Percentiles rank a stretch among this genome's conserved stretches.
Evolutionary conservation across 2,113 vertebrate genomes (phyloP).

Genomic region (Axis porcinus): DNA sequence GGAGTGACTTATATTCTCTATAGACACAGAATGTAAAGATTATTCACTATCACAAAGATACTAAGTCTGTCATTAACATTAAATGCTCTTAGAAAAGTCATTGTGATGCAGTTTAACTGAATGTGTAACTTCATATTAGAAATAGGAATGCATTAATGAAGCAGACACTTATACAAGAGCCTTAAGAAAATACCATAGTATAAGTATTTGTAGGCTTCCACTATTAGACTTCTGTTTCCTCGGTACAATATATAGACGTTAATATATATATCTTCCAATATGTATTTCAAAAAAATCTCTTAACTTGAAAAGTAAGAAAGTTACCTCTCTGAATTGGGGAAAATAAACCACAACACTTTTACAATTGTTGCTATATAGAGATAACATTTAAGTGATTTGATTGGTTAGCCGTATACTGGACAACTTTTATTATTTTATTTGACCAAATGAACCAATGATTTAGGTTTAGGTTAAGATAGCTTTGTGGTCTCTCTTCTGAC

Average conservation of each 20-base stretch:
- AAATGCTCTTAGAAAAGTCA: neutral
- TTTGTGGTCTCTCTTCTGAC: neutral
- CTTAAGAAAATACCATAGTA: neutral
- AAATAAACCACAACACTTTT: neutral
- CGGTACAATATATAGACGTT: neutral
- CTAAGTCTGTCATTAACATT: neutral
- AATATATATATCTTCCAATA: neutral
- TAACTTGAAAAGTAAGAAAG: neutral
- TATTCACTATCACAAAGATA: neutral
- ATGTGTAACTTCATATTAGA: conserved; percentile 7
- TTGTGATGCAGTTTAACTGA: neutral
- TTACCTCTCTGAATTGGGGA: neutral
- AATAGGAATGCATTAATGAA: neutral
- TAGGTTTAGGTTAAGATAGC: neutral
- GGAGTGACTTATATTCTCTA: neutral
- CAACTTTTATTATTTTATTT: conserved; percentile 20
- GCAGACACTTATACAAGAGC: neutral
- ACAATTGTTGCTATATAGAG: neutral
- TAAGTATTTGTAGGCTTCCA: neutral
- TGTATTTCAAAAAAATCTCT: neutral
- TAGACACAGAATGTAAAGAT: neutral
- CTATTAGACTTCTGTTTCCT: neutral
- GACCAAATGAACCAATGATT: neutral
- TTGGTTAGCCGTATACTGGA: neutral
- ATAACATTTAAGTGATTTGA: neutral